Base-by-base conservation (phyloP, 2,797 vertebrate genomes). In the Anabacerthia variegaticeps region DNA sequence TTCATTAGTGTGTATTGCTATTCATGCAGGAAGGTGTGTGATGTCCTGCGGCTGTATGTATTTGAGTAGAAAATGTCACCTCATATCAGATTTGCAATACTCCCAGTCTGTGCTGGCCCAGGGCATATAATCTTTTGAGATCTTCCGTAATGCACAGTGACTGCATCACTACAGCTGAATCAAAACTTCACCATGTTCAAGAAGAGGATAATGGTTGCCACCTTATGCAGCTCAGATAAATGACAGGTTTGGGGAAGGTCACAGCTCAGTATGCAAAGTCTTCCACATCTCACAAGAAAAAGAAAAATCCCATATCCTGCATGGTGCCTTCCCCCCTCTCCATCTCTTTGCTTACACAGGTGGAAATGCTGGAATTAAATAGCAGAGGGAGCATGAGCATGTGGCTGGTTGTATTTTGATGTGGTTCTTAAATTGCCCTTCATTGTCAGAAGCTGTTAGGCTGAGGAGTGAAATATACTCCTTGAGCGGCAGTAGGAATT, bases 11-110 rank as follows among this genome's bases (percentile, higher is more conserved):
- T 92, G 77, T 92, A 48, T 90, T 91, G 85, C 68, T 95, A 5
- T 92, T 94, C 88, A 78, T 93, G 85, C 89, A 65, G 84, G 86
- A 82, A 86, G 91, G 92, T 93, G 68, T 93, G 91, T 68, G 85
- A n/a, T 86, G 91, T 86, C 80, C 88, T 21, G 49, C 30, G 66
- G 88, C 92, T 93, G 90, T 95, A 81, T 79, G 80, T 90, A 61
- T 94, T 91, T 95, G 92, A 91, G 89, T 77, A 93, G 88, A 39
- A 94, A 54, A 93, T 94, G 88, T 96, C 95, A 95, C 89, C 96
- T 97, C 69, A 2, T 77, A 95, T 97, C 90, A 95, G 80, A 78
- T 82, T 68, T 52, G 61, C 85, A 72, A 56, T 59, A 37, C 49
- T 94, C 51, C 65, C 69, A 78, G 91, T 74, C 71, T 3, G 7